Evolutionary conservation across 1,140 invertebrate genomes (phyloP), one percentile per base, ranked within the genome.

Genomic region (Psilanteris sp.): DNA sequence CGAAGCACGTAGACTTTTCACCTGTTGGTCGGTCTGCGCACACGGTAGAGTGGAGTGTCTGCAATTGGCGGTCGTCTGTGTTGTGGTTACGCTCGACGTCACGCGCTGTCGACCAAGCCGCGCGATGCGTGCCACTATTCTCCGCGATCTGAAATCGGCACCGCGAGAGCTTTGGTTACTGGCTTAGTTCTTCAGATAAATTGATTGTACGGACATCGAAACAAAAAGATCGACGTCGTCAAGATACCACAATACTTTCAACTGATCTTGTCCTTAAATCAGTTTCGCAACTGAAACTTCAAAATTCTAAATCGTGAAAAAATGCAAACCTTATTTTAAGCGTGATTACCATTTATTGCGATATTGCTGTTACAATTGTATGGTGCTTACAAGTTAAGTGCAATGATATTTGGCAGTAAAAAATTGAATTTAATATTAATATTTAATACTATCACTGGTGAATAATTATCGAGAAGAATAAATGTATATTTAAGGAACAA

Each of bases 71-170:
- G 82, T 68, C 61, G 73, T 80, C 75, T 82, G 55, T 84, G 82
- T 83, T 85, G 83, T 78, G 80, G 83, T 85, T 77, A 75, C 64
- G 68, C 72, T 41, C 67, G 64, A 71, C 78, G 81, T 85, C 81
- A 85, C 81, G 83, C 84, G 81, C 78, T 78, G 80, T 81, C 77
- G 81, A 78, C 74, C 80, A 82, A 75, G 77, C 81, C 36, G 46
- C 78, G 79, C 81, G 81, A 81, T 79, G 73, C 77, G 68, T 54
- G 68, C 64, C 71, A 80, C 76, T 32, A 78, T 66, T 54, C 46
- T 46, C 32, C 50, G 44, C 59, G 66, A 59, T 52, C 29, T 43
- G 26, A 72, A 46, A 61, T 59, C 43, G 48, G 24, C 39, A 57
- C 43, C 31, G 18, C 68, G 57, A 64, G 41, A 34, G 39, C 54